Conservation (phyloP, 2,888 invertebrate genomes). For the Schizaphis graminum region DNA sequence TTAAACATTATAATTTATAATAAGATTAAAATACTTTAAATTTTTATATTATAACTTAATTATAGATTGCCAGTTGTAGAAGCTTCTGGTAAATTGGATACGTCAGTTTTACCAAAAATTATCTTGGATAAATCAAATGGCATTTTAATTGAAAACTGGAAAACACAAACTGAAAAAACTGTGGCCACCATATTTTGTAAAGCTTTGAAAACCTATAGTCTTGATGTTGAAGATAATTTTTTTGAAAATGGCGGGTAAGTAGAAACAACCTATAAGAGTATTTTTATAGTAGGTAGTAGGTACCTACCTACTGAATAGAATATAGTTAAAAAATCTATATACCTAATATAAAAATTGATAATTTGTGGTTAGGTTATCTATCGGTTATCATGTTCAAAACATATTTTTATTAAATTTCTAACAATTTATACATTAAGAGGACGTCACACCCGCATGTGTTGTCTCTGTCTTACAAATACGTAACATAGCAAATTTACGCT, state of each 20-base stretch:
- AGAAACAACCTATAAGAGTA: background rate
- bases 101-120: slow-evolving; percentile 67
- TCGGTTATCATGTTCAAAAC: background rate
- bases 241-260: slow-evolving; percentile 69
- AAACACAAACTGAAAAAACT: slow-evolving; percentile 67
- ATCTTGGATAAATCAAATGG: slow-evolving; percentile 65
- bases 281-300: too few species aligned
- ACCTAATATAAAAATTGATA: background rate
- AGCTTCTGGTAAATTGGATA: slow-evolving; percentile 69
- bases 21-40: background rate
- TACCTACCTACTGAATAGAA: background rate
- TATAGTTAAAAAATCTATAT: background rate
- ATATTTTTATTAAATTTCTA: background rate
- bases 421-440: too few species aligned
- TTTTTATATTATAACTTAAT: background rate
- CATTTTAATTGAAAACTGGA: slow-evolving; percentile 67
- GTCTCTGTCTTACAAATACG: too few species aligned
- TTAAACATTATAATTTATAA: background rate
- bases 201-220: slow-evolving; percentile 67
- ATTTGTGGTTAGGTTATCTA: background rate
- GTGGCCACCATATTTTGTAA: slow-evolving; percentile 68
- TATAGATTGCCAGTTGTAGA: slow-evolving; percentile 69
- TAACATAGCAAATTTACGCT: too few species aligned
- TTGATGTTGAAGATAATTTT: slow-evolving; percentile 69
- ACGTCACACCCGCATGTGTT: too few species aligned